Conservation (phyloP, 2,797 vertebrate genomes). For the Eulemur coronatus region DNA sequence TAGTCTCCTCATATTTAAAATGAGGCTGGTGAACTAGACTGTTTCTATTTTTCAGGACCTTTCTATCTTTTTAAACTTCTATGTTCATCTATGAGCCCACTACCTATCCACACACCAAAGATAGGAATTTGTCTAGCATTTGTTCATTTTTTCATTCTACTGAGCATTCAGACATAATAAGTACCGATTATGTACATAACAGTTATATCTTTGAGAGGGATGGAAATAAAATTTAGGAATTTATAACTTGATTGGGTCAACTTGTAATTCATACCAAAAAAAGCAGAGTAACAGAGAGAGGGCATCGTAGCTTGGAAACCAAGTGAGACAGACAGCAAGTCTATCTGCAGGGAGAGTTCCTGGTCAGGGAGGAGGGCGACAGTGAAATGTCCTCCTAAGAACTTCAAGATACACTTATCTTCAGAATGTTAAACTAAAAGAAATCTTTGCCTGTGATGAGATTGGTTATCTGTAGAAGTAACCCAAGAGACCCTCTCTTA, state of each 20-base stretch:
- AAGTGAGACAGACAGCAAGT: neutral
- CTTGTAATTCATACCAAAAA: neutral
- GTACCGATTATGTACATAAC: neutral
- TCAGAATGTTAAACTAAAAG: neutral
- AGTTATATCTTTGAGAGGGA: neutral
- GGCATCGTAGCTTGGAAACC: neutral
- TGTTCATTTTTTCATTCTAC: neutral
- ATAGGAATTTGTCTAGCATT: neutral
- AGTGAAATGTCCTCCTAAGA: neutral
- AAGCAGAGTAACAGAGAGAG: neutral
- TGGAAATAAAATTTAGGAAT: neutral
- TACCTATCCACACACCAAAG: neutral
- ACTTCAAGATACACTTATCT: neutral
- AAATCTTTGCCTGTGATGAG: neutral
- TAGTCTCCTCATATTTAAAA: neutral
- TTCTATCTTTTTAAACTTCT: neutral
- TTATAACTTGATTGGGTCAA: neutral
- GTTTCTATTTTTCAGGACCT: neutral
- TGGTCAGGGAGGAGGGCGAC: fast-evolving
- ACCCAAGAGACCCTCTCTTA: neutral
- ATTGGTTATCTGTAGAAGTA: neutral
- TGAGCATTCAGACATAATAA: neutral
- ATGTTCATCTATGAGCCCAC: neutral
- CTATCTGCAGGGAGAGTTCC: neutral
- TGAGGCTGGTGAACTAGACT: neutral